Base-by-base conservation (phyloP, 2,113 vertebrate genomes). In the Erythrocercus mccallii region DNA sequence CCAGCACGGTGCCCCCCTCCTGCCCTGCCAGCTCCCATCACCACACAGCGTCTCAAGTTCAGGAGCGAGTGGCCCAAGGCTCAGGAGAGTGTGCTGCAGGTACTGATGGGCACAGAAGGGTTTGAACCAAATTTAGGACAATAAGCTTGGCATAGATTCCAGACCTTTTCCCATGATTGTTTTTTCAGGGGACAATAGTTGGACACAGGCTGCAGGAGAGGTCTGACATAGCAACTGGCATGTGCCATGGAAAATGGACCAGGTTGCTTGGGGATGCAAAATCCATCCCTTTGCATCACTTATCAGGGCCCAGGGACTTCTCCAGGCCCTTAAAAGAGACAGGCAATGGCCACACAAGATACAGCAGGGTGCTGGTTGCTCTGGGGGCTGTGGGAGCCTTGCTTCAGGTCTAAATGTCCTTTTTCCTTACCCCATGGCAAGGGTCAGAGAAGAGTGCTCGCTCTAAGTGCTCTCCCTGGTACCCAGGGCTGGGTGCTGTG, bases 151-250 rank as follows among this genome's bases (percentile, higher is more conserved):
- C 24, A 10, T 31, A 28, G n/a, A 68, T 68, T 61, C 6, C 38
- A 74, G 72, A 12, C 18, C 35, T 62, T 66, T 74, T 27, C 12
- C 40, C 2, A 2, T 0, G 2, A 10, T 8, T 73, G 30, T 14
- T 18, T 27, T n/a, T 33, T 45, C 14, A 57, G 38, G 25, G 47
- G 44, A 11, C 31, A 8, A 6, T 0, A 72, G 30, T 3, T 69
- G 40, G 33, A n/a, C 40, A 11, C 27, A 4, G 0, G 1, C 35
- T 79, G 70, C 21, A 60, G 57, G 48, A 78, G 40, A 71, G 4
- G 11, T 15, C 40, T 58, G 15, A 4, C 9, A 9, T 0, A 6
- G 31, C 5, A 11, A 10, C 8, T 20, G 35, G 4, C 1, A 3
- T 4, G 25, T 15, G 9, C 15, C 4, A 2, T 18, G 40, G 28